Percentiles rank a stretch among this genome's conserved stretches.
phyloP scores from a whole-genome alignment of 2,113 vertebrate genomes.

The Ovibos moschatus region DNA sequence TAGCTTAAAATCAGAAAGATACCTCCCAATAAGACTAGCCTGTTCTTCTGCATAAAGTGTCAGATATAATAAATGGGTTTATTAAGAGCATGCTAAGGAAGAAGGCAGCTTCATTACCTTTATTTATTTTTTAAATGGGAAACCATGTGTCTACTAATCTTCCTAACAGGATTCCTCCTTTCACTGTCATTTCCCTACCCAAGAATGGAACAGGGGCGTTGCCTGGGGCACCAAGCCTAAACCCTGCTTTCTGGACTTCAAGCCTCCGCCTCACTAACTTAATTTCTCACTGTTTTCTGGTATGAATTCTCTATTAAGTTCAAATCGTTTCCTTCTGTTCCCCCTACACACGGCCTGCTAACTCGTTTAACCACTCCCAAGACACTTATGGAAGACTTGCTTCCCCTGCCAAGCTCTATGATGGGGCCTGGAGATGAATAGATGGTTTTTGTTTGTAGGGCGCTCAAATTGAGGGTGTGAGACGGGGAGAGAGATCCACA shows the following conservation, averaged over 20 bases:
- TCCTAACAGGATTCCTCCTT: background rate
- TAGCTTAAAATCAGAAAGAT: conserved; percentile 8
- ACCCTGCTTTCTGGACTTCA: background rate
- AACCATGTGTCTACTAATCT: background rate
- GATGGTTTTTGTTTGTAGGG: background rate
- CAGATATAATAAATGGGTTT: background rate
- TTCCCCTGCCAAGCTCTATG: background rate
- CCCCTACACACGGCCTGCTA: background rate
- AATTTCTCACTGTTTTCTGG: background rate
- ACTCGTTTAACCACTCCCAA: background rate
- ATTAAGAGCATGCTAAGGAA: background rate
- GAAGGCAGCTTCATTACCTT: background rate
- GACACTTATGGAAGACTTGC: background rate
- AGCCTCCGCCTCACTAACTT: background rate
- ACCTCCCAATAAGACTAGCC: background rate
- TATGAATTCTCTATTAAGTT: background rate
- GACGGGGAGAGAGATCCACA: background rate
- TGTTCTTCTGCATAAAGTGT: background rate
- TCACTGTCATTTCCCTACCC: background rate
- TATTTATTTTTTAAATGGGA: background rate
- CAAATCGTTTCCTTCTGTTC: background rate
- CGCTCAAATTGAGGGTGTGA: background rate
- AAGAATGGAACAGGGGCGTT: background rate
- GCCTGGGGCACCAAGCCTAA: background rate
- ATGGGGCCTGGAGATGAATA: background rate